A percentile compares a stretch with the other conserved stretches of the same genome.
phyloP scores from a whole-genome alignment of 2,888 invertebrate species.

The Sinhomidia bicolor region DNA sequence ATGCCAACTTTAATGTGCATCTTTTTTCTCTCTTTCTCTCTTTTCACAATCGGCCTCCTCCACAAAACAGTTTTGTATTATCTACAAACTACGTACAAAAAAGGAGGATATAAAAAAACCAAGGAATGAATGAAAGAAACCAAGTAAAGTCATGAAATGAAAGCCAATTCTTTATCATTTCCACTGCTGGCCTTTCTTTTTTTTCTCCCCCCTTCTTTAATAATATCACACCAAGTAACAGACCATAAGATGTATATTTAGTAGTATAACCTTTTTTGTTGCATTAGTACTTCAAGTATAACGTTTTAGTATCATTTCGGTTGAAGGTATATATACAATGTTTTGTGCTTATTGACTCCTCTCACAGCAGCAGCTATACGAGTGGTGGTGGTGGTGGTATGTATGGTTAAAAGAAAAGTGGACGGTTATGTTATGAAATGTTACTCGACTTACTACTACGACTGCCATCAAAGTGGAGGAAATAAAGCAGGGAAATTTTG shows the following conservation, averaged over 20 bases:
- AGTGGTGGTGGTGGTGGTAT: background rate
- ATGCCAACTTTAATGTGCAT: constrained; percentile 47
- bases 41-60: constrained; percentile 38
- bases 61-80: constrained; percentile 29
- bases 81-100: constrained; percentile 43
- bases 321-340: constrained; percentile 13
- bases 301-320: constrained; percentile 2
- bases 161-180: constrained; percentile 63
- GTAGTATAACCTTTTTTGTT: background rate
- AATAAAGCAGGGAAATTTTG: constrained; percentile 55
- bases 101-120: background rate
- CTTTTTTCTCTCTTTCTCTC: background rate
- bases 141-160: constrained; percentile 64
- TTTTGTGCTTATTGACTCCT: constrained; percentile 55
- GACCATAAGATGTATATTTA: background rate
- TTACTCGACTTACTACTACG: constrained; percentile 16
- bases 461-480: constrained; percentile 51
- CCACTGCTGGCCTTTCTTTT: constrained; percentile 44
- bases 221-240: constrained; percentile 21
- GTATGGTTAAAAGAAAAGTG: constrained; percentile 17
- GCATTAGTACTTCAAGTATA: background rate
- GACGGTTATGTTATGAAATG: constrained; percentile 36
- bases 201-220: constrained; percentile 41
- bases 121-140: constrained; percentile 42
- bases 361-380: background rate